A percentile compares a stretch with the other conserved stretches of the same genome.
These are phyloP conservation scores for Mergus octosetaceus DNA, from an alignment of 2,797 vertebrate genomes.

Conservation along the genomic window DNA sequence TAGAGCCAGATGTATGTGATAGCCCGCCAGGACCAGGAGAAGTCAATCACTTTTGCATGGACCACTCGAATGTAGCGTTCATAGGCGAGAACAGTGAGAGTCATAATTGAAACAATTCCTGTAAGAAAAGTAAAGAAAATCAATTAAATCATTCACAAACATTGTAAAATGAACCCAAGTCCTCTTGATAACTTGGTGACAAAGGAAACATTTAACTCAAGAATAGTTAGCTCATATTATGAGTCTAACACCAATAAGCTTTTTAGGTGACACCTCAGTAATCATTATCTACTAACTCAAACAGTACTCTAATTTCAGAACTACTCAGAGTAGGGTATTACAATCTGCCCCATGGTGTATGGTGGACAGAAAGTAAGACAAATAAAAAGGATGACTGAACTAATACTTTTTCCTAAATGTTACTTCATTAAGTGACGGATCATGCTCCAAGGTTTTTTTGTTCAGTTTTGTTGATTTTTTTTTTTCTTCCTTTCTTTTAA, in stretches of 20 bases:
- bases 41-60: constrained; percentile 90
- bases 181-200: background rate
- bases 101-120: constrained; percentile 95
- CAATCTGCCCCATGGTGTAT: background rate
- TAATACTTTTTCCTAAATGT: background rate
- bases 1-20: constrained; percentile 93
- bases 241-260: background rate
- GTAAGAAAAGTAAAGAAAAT: constrained; percentile 8
- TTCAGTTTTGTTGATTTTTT: background rate
- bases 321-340: background rate
- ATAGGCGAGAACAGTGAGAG: constrained; percentile 89
- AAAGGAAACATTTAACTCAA: background rate
- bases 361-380: background rate
- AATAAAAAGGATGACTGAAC: background rate
- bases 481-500: background rate
- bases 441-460: background rate
- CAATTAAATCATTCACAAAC: background rate
- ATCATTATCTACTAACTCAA: background rate
- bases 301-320: background rate
- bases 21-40: constrained; percentile 90
- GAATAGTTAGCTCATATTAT: background rate
- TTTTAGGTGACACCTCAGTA: background rate
- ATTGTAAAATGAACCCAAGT: background rate
- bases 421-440: background rate
- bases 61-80: constrained; percentile 92